Evolutionary conservation across 1,140 invertebrate genomes (phyloP).

Genomic region (Pectinophora gossypiella): DNA sequence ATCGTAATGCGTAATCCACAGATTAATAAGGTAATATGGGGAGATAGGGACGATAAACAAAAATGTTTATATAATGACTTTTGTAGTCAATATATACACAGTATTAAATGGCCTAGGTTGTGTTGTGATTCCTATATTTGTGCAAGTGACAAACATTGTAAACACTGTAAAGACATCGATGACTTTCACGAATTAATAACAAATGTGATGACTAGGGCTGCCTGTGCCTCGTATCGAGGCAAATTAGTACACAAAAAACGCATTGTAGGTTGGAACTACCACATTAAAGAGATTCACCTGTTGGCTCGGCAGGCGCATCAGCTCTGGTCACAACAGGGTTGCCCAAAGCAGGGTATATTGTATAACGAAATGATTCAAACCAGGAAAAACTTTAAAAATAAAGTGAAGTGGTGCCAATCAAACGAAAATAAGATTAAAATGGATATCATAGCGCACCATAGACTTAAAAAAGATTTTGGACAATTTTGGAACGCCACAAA

Average conservation of each 20-base stretch:
- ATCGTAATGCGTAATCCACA: background rate
- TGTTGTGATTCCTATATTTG: too few species aligned
- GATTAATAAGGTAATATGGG: background rate
- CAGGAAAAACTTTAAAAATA: constrained; percentile 7
- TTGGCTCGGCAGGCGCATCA: background rate
- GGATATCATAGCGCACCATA: constrained; percentile 4
- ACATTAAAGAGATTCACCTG: background rate
- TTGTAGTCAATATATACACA: background rate
- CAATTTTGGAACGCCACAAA: too few species aligned
- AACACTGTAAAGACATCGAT: too few species aligned
- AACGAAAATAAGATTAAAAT: constrained; percentile 14
- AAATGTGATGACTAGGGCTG: too few species aligned
- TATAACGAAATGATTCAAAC: background rate
- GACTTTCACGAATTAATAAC: too few species aligned
- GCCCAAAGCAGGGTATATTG: background rate
- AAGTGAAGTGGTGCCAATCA: constrained; percentile 7
- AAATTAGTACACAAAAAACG: background rate
- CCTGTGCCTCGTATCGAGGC: too few species aligned
- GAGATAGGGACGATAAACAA: background rate
- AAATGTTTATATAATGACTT: background rate
- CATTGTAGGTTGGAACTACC: constrained; percentile 4
- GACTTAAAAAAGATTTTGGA: constrained; percentile 4
- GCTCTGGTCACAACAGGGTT: background rate
- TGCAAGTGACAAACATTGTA: too few species aligned
- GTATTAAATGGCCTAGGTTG: background rate